Conservation (phyloP, 2,113 vertebrate species). For the Cepphus grylle region DNA sequence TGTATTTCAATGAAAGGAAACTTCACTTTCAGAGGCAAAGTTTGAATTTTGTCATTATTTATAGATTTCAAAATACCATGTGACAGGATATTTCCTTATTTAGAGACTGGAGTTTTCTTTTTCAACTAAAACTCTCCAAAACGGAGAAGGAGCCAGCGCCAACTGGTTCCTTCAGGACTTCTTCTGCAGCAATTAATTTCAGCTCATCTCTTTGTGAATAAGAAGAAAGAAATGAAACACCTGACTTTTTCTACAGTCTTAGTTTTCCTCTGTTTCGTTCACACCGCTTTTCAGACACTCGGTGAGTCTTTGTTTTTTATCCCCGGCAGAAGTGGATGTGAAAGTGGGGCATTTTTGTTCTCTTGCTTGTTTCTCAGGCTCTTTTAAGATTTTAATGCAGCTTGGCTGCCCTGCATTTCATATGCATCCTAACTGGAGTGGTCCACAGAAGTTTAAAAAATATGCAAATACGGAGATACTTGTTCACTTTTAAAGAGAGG, state of each 20-base stretch:
- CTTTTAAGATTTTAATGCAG: not conserved
- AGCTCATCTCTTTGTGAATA: not conserved
- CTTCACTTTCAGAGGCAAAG: not conserved
- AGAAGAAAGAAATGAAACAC: constrained; percentile 40
- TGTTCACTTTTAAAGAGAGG: not conserved
- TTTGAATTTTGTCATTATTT: not conserved
- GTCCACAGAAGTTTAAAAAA: not conserved
- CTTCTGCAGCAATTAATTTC: not conserved
- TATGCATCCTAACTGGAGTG: not conserved
- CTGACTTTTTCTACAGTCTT: not conserved
- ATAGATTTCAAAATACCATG: constrained; percentile 28
- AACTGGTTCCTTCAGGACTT: not conserved
- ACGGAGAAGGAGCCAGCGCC: not conserved
- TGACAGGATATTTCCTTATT: constrained; percentile 61
- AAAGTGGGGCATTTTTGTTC: not conserved
- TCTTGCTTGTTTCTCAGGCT: not conserved
- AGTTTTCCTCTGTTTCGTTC: not conserved
- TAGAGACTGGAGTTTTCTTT: not conserved
- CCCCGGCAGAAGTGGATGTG: not conserved
- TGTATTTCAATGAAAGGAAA: not conserved
- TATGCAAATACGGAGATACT: not conserved
- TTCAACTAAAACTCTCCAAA: not conserved
- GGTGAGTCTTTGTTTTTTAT: constrained; percentile 39
- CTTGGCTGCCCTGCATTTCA: not conserved
- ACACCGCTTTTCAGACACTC: not conserved